Evolutionary conservation across 2,888 invertebrate species (phyloP).

Genomic region (Tiliacea aurago): DNA sequence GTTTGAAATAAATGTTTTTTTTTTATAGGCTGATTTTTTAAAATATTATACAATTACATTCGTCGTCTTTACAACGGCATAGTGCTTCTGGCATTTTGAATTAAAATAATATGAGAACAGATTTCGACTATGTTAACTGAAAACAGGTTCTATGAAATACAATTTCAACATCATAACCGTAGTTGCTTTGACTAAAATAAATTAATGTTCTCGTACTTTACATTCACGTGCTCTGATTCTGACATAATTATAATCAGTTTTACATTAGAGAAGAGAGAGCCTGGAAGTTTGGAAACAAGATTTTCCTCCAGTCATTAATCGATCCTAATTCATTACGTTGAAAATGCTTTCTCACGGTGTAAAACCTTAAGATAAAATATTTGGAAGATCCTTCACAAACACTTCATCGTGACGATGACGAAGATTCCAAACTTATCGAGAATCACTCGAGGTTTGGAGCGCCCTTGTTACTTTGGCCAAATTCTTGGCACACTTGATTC

Average conservation of each 20-base stretch:
- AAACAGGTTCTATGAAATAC: slow-evolving; percentile 1
- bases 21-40: background rate
- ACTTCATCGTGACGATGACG: slow-evolving; percentile 54
- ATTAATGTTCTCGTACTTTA: slow-evolving; percentile 9
- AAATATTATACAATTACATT: background rate
- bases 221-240: slow-evolving; percentile 24
- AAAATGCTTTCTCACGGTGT: slow-evolving; percentile 52
- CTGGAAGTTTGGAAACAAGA: slow-evolving; percentile 5
- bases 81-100: slow-evolving; percentile 2
- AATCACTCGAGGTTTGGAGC: slow-evolving; percentile 55
- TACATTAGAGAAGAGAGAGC: background rate
- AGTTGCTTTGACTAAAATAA: slow-evolving; percentile 31
- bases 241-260: slow-evolving; percentile 41
- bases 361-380: slow-evolving; percentile 58
- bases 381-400: slow-evolving; percentile 44
- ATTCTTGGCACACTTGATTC: slow-evolving; percentile 42
- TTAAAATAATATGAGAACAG: background rate
- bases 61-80: background rate
- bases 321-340: slow-evolving; percentile 44
- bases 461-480: slow-evolving; percentile 45
- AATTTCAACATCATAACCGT: slow-evolving; percentile 19
- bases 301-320: slow-evolving; percentile 42
- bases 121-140: background rate
- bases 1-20: no score
- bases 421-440: slow-evolving; percentile 56